phyloP scores from a whole-genome alignment of 2,888 invertebrate species.

The Brachylomia viminalis region DNA sequence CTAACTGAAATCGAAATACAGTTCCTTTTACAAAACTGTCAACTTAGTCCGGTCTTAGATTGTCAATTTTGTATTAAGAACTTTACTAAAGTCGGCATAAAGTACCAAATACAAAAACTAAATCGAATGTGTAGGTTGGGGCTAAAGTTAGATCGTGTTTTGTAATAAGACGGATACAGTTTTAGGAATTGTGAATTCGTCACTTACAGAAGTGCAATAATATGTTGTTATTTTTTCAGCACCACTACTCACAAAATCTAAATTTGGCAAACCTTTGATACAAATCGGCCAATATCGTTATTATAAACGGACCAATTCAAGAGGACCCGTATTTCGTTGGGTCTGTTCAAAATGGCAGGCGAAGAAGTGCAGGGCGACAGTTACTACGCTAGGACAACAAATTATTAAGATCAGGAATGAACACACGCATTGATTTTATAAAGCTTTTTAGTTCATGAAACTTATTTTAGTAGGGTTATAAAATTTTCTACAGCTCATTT shows the following conservation, averaged over 20 bases:
- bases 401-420: constrained; percentile 64
- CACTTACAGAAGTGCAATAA: too few species aligned
- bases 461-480: neutral
- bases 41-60: too few species aligned
- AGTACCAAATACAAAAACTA: too few species aligned
- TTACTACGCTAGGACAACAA: constrained; percentile 65
- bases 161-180: too few species aligned
- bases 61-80: too few species aligned
- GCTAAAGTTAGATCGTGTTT: too few species aligned
- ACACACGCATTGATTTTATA: constrained; percentile 65
- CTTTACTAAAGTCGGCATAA: too few species aligned
- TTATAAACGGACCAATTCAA: constrained; percentile 63
- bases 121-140: too few species aligned
- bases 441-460: neutral
- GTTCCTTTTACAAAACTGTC: too few species aligned
- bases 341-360: constrained; percentile 59
- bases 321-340: constrained; percentile 64
- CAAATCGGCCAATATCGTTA: constrained; percentile 69
- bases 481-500: neutral
- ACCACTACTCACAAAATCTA: constrained; percentile 64
- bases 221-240: constrained; percentile 21
- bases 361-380: constrained; percentile 65
- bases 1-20: too few species aligned
- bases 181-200: too few species aligned
- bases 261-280: constrained; percentile 72